Evolutionary conservation across 2,797 vertebrate genomes (phyloP), one percentile per base, ranked within the genome.

Genomic region (Crenichthys baileyi): DNA sequence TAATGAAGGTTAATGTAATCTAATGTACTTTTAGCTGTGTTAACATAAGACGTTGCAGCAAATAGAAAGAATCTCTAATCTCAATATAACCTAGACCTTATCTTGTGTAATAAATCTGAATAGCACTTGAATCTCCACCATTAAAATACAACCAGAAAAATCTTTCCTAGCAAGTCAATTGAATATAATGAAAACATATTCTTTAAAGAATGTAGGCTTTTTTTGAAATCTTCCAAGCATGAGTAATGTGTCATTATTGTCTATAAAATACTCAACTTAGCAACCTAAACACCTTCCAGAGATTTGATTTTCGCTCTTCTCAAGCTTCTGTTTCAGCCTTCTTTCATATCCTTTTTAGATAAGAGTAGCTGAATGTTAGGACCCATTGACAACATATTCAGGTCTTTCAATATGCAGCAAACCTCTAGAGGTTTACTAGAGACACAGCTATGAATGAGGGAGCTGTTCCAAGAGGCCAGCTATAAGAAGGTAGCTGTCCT

Each of bases 401-500:
- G 83, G 77, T 73, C 61, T 89, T 91, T 92, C 90, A 83, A 88
- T 91, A 63, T 83, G 36, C 48, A 26, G 26, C 71, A 16, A 29
- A 77, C 76, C 89, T 83, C 88, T 36, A 61, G 89, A 90, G 90
- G 89, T 73, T 79, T 36, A 50, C 79, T n/a, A 16, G 41, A 88
- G 78, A 80, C 68, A 8, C 73, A 53, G 73, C 79, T 58, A 92
- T 94, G 93, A 94, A 94, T 93, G 89, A 90, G 74, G 44, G 84
- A 85, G 81, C 84, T 92, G 89, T 93, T 92, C 41, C 4, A 76
- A 80, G 87, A 82, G 89, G 83, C 81, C 80, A 79, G 80, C 72
- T 73, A 70, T 87, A 84, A 73, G 82, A 79, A 76, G 82, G 70
- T 50, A 6, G 73, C 89, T 79, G 80, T 92, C 79, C 83, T 82